A percentile compares a stretch with the other conserved stretches of the same genome.
Conservation (phyloP, 2,888 invertebrate genomes). For the Drosophila pseudotakahashii region DNA sequence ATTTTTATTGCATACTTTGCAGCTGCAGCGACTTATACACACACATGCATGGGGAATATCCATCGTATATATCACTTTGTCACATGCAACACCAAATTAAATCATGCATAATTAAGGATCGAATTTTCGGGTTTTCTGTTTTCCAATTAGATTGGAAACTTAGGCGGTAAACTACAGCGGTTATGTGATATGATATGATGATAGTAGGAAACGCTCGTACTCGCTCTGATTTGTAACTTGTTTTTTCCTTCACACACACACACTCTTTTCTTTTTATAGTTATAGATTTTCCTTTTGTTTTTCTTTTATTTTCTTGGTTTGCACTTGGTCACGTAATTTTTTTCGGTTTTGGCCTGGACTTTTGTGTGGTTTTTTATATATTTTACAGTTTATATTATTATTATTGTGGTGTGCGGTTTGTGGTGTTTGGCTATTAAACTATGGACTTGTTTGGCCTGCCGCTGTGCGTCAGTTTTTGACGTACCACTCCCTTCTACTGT, state of each 20-base stretch:
- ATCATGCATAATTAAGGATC: constrained; percentile 62
- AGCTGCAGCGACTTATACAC: constrained; percentile 64
- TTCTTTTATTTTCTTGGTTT: constrained; percentile 11
- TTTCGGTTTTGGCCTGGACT: constrained; percentile 8
- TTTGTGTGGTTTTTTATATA: constrained; percentile 40
- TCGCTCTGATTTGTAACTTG: constrained; percentile 51
- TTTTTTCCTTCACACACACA: constrained; percentile 34
- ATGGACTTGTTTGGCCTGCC: constrained; percentile 77
- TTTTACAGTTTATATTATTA: constrained; percentile 47
- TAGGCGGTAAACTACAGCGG: background rate
- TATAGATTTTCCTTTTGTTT: constrained; percentile 24
- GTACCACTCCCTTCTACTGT: constrained; percentile 85
- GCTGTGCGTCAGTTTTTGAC: constrained; percentile 85
- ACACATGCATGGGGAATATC: constrained; percentile 26
- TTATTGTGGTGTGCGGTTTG: constrained; percentile 38
- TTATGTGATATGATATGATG: constrained; percentile 6
- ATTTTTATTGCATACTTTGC: constrained; percentile 80
- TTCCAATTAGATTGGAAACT: background rate
- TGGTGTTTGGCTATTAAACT: constrained; percentile 49
- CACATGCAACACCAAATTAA: constrained; percentile 72
- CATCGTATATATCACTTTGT: constrained; percentile 72
- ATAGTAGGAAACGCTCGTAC: constrained; percentile 27
- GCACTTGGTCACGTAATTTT: constrained; percentile 36
- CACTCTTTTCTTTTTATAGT: constrained; percentile 24
- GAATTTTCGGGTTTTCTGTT: background rate